phyloP scores from a whole-genome alignment of 2,888 invertebrate genomes.

The Lasioglossum marginatum region DNA sequence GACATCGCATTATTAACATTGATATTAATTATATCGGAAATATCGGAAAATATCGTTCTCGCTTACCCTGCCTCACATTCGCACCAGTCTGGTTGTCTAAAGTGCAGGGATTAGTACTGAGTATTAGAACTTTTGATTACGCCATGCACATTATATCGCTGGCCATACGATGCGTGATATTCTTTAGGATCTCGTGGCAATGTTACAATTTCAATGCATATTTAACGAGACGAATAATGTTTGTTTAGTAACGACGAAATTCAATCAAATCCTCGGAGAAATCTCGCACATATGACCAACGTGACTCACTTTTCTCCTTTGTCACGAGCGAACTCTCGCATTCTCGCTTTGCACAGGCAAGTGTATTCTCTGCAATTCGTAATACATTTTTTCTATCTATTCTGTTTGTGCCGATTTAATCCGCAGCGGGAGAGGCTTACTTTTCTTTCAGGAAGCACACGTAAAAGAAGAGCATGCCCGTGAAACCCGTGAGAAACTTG shows the following conservation, averaged over 20 bases:
- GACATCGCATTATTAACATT: neutral
- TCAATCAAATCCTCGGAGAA: conserved; percentile 26
- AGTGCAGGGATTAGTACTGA: conserved; percentile 71
- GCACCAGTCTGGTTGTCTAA: conserved; percentile 74
- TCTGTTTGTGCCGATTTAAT: neutral
- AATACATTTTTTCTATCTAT: neutral
- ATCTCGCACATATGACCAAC: conserved; percentile 62
- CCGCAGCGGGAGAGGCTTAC: conserved; percentile 59
- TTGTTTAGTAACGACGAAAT: neutral
- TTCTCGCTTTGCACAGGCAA: conserved; percentile 63
- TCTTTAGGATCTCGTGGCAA: conserved; percentile 25
- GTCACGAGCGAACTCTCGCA: conserved; percentile 60
- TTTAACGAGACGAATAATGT: neutral
- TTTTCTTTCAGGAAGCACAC: conserved; percentile 74
- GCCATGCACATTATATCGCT: conserved; percentile 40
- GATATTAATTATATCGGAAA: neutral
- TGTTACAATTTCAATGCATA: neutral
- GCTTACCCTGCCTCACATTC: conserved; percentile 73
- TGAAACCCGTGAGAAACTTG: conserved; percentile 79
- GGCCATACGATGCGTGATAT: conserved; percentile 63
- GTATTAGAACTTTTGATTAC: conserved; percentile 72
- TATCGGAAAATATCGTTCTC: neutral
- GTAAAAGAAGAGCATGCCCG: conserved; percentile 78
- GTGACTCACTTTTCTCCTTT: conserved; percentile 72
- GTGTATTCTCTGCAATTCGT: conserved; percentile 53